phyloP scores from a whole-genome alignment of 2,113 vertebrate species.

The Tragelaphus strepsiceros region DNA sequence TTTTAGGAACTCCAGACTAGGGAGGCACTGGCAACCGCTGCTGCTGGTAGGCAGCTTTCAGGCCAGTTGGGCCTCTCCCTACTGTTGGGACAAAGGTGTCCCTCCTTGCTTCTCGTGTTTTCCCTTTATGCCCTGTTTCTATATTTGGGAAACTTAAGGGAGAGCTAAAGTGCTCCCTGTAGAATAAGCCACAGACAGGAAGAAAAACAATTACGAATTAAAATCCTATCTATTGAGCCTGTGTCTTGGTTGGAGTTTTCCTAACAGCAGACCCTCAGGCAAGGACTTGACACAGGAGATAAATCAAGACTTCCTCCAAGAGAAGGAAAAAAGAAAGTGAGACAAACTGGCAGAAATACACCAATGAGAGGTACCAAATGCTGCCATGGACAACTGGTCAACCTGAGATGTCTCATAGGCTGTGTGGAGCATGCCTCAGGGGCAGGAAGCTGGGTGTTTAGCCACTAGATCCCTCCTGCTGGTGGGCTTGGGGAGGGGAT shows the following conservation, averaged over 20 bases:
- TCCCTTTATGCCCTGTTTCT: conserved; percentile 10
- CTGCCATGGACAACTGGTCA: background rate
- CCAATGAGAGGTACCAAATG: background rate
- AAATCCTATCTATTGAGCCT: background rate
- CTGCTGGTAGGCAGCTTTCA: background rate
- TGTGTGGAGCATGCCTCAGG: background rate
- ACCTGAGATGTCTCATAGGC: background rate
- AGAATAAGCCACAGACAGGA: background rate
- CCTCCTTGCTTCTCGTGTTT: background rate
- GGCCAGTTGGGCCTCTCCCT: background rate
- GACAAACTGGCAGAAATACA: background rate
- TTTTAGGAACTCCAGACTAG: background rate
- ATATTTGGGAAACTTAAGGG: background rate
- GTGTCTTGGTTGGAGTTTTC: background rate
- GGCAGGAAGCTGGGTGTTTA: background rate
- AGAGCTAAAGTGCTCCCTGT: background rate
- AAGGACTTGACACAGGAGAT: background rate
- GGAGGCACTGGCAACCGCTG: background rate
- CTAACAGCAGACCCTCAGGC: background rate
- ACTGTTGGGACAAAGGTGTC: background rate
- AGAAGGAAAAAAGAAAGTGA: background rate
- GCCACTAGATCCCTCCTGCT: background rate
- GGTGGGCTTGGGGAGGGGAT: background rate
- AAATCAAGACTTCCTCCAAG: background rate
- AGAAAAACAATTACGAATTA: conserved; percentile 21